Conservation (phyloP, 2,113 vertebrate genomes). For the Pseudolaguvia tuberculata region DNA sequence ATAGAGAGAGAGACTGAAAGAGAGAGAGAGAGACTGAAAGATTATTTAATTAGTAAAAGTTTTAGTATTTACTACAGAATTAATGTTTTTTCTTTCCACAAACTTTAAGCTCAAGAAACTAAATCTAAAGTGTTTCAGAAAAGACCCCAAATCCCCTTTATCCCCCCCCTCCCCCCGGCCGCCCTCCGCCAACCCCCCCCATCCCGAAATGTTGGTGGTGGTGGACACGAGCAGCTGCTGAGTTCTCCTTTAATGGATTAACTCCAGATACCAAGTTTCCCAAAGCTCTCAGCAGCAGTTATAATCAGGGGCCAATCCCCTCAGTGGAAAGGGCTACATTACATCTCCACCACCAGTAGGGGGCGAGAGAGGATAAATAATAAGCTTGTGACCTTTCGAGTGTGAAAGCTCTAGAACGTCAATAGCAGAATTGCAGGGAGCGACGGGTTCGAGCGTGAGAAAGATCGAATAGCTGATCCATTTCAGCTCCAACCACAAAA, state of each 20-base stretch:
- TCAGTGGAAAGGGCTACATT: not conserved
- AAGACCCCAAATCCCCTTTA: too few relatives aligned
- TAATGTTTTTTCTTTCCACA: not conserved
- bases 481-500: conserved; percentile 13
- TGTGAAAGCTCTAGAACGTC: not conserved
- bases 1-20: not conserved
- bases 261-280: conserved; percentile 33
- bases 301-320: not conserved
- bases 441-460: not conserved
- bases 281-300: conserved; percentile 10
- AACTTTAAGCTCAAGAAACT: not conserved
- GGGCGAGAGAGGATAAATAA: conserved; percentile 74
- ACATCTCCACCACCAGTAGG: conserved; percentile 72
- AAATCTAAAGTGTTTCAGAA: not conserved
- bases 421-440: conserved; percentile 9
- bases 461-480: conserved; percentile 19
- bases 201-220: conserved; percentile 39
- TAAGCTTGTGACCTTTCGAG: conserved; percentile 66
- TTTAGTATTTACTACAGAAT: not conserved
- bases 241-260: conserved; percentile 50
- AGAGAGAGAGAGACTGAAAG: not conserved
- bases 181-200: too few relatives aligned
- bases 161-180: too few relatives aligned
- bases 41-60: too few relatives aligned
- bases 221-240: conserved; percentile 18